These are phyloP conservation scores for Sebastes minor DNA, from an alignment of 2,797 vertebrate species.

Conservation along the genomic window DNA sequence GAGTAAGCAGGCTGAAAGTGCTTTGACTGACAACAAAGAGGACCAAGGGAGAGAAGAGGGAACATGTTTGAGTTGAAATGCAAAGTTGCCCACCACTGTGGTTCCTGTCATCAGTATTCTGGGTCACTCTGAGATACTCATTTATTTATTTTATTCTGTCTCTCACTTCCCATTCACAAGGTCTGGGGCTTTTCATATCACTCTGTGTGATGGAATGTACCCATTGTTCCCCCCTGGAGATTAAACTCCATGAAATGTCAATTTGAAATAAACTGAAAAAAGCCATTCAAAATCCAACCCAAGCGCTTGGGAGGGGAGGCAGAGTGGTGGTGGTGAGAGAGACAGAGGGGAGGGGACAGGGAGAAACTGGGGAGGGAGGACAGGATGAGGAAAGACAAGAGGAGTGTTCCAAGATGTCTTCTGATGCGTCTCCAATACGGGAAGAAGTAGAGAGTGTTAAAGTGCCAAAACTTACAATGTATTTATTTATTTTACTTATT, in stretches of 20 bases:
- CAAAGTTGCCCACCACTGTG: slow-evolving; percentile 40
- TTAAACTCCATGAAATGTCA: slow-evolving; percentile 73
- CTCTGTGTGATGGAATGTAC: slow-evolving; percentile 63
- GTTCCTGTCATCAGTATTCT: slow-evolving; percentile 54
- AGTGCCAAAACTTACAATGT: neutral
- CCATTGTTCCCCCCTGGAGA: slow-evolving; percentile 67
- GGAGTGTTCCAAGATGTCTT: slow-evolving; percentile 1
- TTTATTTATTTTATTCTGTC: slow-evolving; percentile 68
- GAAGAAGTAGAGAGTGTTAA: slow-evolving; percentile 21
- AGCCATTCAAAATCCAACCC: slow-evolving; percentile 40
- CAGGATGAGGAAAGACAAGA: neutral
- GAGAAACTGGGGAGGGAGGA: neutral
- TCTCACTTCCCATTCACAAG: slow-evolving; percentile 59
- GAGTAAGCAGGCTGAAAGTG: slow-evolving; percentile 21
- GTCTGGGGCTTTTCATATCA: slow-evolving; percentile 60
- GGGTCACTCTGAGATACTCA: slow-evolving; percentile 51
- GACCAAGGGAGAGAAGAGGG: neutral
- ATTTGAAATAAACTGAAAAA: slow-evolving; percentile 70
- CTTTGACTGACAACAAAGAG: slow-evolving; percentile 45
- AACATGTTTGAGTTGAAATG: slow-evolving; percentile 27
- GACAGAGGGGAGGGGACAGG: slow-evolving; percentile 1
- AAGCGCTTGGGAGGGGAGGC: neutral
- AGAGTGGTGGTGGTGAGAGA: neutral
- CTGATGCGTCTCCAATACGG: slow-evolving; percentile 14
- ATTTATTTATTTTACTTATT: neutral